phyloP scores from a whole-genome alignment of 2,797 vertebrate genomes.

The Sebastolobus alascanus region DNA sequence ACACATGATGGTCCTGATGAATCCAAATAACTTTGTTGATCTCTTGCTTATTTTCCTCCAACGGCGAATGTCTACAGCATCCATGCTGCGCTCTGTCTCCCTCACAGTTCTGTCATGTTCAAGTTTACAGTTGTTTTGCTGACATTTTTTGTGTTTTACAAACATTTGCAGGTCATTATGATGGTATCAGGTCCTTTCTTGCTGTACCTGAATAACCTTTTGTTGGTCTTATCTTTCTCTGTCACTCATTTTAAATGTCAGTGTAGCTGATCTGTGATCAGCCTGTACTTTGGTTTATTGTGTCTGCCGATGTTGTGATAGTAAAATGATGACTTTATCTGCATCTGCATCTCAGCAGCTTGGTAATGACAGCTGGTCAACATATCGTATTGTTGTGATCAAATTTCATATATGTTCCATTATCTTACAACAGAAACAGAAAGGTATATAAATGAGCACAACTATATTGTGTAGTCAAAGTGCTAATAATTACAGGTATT shows the following conservation, averaged over 20 bases:
- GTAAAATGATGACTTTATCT: neutral
- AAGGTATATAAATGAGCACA: neutral
- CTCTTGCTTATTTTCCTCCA: no score
- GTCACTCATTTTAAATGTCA: slow-evolving; percentile 4
- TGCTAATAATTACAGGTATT: neutral
- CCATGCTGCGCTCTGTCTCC: neutral
- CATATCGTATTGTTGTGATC: neutral
- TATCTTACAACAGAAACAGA: neutral
- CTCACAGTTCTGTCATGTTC: neutral
- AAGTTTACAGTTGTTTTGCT: neutral
- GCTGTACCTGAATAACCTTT: neutral
- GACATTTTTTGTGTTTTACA: neutral
- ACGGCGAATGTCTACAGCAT: no score
- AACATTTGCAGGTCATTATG: neutral
- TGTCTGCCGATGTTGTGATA: neutral
- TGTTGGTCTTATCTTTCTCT: neutral
- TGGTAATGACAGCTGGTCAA: neutral
- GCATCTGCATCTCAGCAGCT: neutral
- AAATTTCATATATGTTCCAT: neutral
- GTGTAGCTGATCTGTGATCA: neutral
- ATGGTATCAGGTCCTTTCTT: neutral
- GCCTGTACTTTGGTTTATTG: neutral
- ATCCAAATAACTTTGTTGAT: no score
- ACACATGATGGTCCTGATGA: neutral
- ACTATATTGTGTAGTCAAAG: neutral